Base-by-base conservation (phyloP, 2,888 invertebrate genomes). In the Spatulosminthurus flaviceps region DNA sequence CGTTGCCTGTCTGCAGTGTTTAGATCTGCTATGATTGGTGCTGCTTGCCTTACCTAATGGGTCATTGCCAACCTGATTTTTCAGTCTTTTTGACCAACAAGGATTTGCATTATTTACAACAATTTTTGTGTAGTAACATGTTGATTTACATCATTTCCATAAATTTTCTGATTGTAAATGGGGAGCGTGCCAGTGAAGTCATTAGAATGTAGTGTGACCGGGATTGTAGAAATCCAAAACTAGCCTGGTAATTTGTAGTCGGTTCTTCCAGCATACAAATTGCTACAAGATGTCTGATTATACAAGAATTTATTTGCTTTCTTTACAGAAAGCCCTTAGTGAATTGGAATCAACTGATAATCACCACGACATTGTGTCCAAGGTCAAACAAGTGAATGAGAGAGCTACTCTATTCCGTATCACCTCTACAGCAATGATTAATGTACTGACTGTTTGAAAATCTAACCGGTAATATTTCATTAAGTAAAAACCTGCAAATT, bases 341-440 rank as follows among this genome's bases (percentile, higher is more conserved):
- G 95, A 95, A 86, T 88, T 95, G 73, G 95, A 95, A 87, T 90
- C 91, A 73, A 89, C 89, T 78, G 86, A 88, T 84, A 86, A 91
- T 24, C 92, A 92, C 69, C 86, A 86, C 61, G 91, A 92, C 85
- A 88, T 92, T 70, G 91, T 92, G 16, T 91, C 92, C 81, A 94
- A 93, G 87, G 92, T 94, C 77, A 97, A 97, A 88, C 93, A 95
- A 85, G 94, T 97, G 79, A 94, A 94, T 80, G 98, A 98, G 88
- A 90, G 96, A 81, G 96, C 97, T 4, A 96, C 96, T 19, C 90
- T 97, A n/a, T 97, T 98, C 89, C 91, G 97, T 86, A 96, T 97
- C 88, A 95, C 97, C 24, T 95, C 97, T 83, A 96, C 94, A 88
- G 96, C 97, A 77, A 97, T 98, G 97, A 95, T 98, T 87, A 96